A percentile compares a stretch with the other conserved stretches of the same genome.
phyloP scores from a whole-genome alignment of 2,113 vertebrate genomes.

The Melanocharis versteri region DNA sequence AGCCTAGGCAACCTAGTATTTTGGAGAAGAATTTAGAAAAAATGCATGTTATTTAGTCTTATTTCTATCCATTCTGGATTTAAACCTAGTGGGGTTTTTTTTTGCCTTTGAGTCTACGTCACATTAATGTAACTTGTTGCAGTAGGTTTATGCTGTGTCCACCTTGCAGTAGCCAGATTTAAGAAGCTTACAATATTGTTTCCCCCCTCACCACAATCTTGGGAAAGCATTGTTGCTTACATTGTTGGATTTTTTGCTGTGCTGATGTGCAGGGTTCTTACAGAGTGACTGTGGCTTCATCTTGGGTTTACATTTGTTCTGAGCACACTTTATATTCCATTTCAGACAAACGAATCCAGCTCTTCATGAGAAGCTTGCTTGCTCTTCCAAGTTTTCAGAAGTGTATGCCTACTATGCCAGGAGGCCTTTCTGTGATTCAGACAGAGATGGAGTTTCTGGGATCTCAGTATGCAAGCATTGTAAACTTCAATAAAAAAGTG shows the following conservation, averaged over 20 bases:
- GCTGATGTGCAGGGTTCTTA: background rate
- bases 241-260: background rate
- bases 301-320: background rate
- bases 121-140: background rate
- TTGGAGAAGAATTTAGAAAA: background rate
- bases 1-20: background rate
- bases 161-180: background rate
- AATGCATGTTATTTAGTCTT: background rate
- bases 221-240: background rate
- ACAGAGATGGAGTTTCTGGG: conserved; percentile 80
- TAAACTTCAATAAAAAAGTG: conserved; percentile 89
- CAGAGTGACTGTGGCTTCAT: background rate
- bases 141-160: background rate
- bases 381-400: conserved; percentile 70
- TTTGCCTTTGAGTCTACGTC: background rate
- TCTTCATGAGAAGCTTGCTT: conserved; percentile 82
- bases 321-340: background rate
- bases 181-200: background rate
- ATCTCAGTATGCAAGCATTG: conserved; percentile 79
- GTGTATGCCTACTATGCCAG: conserved; percentile 77
- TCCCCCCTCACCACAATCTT: fast-evolving
- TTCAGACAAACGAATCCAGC: conserved; percentile 87
- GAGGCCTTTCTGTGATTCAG: conserved; percentile 82
- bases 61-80: background rate
- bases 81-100: background rate